Evolutionary conservation across 2,113 vertebrate genomes (phyloP).

Genomic region (Azemiops feae): DNA sequence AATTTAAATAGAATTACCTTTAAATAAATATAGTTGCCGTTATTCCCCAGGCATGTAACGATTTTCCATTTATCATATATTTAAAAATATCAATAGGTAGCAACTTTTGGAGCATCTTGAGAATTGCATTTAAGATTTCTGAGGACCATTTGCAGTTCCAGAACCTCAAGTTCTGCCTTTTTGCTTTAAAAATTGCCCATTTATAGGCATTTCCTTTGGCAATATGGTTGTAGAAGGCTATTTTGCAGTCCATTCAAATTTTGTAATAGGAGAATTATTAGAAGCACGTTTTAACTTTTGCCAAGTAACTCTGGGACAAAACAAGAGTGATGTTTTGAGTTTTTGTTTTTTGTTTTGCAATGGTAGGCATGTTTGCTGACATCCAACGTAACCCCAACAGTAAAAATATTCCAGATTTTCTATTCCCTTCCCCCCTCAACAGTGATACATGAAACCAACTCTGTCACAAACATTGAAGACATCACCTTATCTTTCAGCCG

Average conservation of each 20-base stretch:
- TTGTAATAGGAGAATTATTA: neutral
- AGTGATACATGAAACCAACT: neutral
- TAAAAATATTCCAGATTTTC: neutral
- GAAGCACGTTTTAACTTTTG: neutral
- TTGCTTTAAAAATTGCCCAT: neutral
- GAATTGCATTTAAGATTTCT: neutral
- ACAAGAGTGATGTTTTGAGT: neutral
- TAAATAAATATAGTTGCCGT: neutral
- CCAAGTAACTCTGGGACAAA: neutral
- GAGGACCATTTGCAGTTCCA: neutral
- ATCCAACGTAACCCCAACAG: neutral
- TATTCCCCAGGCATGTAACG: neutral
- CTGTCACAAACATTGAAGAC: neutral
- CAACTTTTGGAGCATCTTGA: neutral
- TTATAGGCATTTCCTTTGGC: neutral
- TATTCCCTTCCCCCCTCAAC: neutral
- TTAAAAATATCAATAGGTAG: neutral
- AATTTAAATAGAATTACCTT: neutral
- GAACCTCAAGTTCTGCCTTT: neutral
- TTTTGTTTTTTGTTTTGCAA: neutral
- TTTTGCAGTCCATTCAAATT: neutral
- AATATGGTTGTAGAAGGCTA: neutral
- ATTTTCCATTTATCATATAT: neutral
- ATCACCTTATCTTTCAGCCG: slow-evolving; percentile 11
- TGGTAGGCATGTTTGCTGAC: neutral